phyloP scores from a whole-genome alignment of 2,113 vertebrate genomes.

The Fulmarus glacialis region DNA sequence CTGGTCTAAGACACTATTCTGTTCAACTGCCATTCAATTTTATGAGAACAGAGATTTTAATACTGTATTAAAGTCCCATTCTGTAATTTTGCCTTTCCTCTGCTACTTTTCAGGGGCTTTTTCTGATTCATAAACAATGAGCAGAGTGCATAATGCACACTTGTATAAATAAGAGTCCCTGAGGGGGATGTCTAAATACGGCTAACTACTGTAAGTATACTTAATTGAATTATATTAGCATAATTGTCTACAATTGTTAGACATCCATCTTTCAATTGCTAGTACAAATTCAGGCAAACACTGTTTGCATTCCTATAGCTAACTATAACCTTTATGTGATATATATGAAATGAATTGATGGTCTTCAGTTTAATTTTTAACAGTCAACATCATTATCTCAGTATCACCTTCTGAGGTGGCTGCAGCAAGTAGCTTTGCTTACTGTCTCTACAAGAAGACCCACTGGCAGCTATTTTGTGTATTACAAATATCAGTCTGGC shows the following conservation, averaged over 20 bases:
- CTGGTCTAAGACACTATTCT: neutral
- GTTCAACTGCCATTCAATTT: neutral
- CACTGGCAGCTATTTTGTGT: neutral
- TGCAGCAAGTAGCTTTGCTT: neutral
- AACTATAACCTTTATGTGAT: neutral
- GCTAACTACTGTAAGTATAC: neutral
- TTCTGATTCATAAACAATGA: neutral
- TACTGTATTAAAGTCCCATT: neutral
- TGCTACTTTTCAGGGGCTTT: neutral
- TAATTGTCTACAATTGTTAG: neutral
- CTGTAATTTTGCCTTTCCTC: neutral
- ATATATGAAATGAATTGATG: neutral
- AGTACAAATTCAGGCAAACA: neutral
- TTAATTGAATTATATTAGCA: neutral
- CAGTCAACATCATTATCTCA: accelerated
- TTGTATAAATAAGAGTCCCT: neutral
- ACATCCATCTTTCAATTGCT: neutral
- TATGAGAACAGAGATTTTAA: neutral
- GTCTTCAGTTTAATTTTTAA: neutral
- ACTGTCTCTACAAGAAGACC: neutral
- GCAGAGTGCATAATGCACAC: neutral
- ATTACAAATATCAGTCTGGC: neutral
- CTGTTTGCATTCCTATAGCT: neutral
- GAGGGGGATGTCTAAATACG: neutral
- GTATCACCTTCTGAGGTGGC: neutral